Conservation (phyloP, 2,797 vertebrate genomes). For the Clarias pachynema region DNA sequence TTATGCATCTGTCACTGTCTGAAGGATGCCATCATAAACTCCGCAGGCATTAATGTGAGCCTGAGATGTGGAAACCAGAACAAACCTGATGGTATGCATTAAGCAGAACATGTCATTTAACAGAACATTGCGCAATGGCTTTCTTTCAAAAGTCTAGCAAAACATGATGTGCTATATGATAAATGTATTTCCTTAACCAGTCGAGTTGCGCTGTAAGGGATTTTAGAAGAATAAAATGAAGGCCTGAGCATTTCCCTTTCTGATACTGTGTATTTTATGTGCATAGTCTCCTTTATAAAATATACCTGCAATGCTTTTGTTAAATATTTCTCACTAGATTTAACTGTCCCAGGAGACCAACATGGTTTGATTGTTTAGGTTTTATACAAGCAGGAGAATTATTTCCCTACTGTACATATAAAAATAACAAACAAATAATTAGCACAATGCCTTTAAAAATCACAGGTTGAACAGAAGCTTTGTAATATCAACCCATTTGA, state of each 20-base stretch:
- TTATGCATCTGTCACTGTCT: background rate
- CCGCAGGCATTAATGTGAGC: conserved; percentile 14
- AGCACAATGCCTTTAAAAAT: background rate
- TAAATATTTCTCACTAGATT: background rate
- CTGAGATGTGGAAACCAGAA: background rate
- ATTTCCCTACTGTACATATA: background rate
- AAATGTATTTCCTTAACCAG: background rate
- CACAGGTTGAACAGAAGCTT: background rate
- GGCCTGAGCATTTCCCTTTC: background rate
- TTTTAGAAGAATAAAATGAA: background rate
- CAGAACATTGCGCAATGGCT: background rate
- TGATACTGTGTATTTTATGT: background rate
- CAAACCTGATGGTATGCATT: background rate
- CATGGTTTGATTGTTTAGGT: background rate
- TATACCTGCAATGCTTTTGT: background rate
- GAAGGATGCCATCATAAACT: conserved; percentile 5
- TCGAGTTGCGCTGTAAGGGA: background rate
- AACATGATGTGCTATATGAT: background rate
- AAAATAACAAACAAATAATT: background rate
- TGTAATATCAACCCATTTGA: conserved; percentile 8
- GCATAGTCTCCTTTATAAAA: background rate
- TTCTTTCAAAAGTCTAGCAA: background rate
- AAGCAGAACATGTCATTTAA: background rate
- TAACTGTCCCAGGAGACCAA: background rate
- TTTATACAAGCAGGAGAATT: background rate